A percentile compares a stretch with the other conserved stretches of the same genome.
Conservation (phyloP, 2,888 invertebrate species). For the Gymnocheta viridis region DNA sequence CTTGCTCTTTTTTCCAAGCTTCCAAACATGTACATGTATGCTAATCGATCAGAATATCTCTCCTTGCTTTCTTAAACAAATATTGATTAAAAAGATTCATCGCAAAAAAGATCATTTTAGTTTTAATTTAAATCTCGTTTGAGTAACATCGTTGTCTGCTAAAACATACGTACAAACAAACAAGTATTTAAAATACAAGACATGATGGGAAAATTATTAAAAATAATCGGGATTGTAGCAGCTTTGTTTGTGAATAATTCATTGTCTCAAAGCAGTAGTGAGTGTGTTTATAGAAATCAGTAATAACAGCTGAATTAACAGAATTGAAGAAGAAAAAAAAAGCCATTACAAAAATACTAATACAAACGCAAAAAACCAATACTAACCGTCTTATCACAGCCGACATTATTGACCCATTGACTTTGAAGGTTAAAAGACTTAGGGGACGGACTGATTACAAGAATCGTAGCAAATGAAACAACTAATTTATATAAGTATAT, state of each 20-base stretch:
- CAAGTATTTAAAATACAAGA: neutral
- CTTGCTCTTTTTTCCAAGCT: neutral
- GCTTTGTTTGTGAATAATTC: constrained; percentile 48
- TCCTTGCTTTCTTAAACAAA: constrained; percentile 1
- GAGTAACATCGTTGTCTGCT: constrained; percentile 36
- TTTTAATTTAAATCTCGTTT: constrained; percentile 45
- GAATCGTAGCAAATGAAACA: neutral
- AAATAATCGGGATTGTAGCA: constrained; percentile 51
- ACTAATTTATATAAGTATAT: no score
- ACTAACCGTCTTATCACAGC: constrained; percentile 44
- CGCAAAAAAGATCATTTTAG: constrained; percentile 42
- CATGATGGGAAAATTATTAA: constrained; percentile 34
- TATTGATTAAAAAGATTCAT: constrained; percentile 21
- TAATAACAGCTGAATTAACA: neutral
- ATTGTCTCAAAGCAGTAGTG: constrained; percentile 64
- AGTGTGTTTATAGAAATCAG: constrained; percentile 36
- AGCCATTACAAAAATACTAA: neutral
- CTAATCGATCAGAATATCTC: neutral
- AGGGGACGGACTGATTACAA: neutral
- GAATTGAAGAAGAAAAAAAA: constrained; percentile 6
- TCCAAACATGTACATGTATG: neutral
- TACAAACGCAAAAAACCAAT: neutral
- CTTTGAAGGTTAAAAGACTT: constrained; percentile 40
- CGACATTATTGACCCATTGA: constrained; percentile 49
- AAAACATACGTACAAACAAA: neutral